Percentiles rank a stretch among this genome's conserved stretches.
Conservation (phyloP, 2,797 vertebrate genomes). For the Mormyrus proboscirostris region DNA sequence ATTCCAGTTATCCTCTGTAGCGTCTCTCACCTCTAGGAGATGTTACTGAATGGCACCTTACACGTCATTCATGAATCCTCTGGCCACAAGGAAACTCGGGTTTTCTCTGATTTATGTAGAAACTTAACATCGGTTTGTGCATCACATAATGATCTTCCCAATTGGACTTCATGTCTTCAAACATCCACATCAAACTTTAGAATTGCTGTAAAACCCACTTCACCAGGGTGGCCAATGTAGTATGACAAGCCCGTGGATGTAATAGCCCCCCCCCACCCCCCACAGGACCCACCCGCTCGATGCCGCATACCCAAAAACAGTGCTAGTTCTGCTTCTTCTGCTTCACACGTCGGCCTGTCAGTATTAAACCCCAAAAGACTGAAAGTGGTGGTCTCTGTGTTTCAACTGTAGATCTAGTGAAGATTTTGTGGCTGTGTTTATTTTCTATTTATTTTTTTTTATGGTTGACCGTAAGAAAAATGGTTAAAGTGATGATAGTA, state of each 20-base stretch:
- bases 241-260: neutral
- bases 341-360: slow-evolving; percentile 43
- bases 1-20: neutral
- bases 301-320: neutral
- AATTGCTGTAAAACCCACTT: neutral
- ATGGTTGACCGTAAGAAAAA: slow-evolving; percentile 53
- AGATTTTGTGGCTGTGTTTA: slow-evolving; percentile 57
- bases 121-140: neutral
- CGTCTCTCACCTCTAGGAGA: neutral
- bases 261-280: neutral
- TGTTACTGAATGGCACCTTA: neutral
- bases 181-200: neutral
- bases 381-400: slow-evolving; percentile 58
- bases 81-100: neutral
- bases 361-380: slow-evolving; percentile 57
- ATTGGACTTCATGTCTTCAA: neutral
- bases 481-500: slow-evolving; percentile 50
- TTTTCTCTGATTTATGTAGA: neutral
- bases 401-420: slow-evolving; percentile 66
- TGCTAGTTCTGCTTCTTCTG: neutral
- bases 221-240: neutral
- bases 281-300: neutral
- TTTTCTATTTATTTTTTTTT: slow-evolving; percentile 59
- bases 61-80: neutral
- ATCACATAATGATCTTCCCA: neutral